phyloP scores from a whole-genome alignment of 2,888 invertebrate species.

The Pterobdella sp. region DNA sequence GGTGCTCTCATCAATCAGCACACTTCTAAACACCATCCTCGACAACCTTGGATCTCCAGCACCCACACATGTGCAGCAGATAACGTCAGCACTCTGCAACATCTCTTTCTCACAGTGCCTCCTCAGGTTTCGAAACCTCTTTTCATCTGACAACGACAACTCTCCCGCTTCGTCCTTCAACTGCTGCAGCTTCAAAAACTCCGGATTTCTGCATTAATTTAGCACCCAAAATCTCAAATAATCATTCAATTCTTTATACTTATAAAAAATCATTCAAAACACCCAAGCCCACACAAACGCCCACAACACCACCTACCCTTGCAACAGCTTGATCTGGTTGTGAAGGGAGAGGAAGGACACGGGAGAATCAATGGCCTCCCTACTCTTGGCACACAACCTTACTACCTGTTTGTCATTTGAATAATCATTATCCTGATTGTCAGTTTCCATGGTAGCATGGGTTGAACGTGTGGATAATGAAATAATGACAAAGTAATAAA shows the following conservation, averaged over 20 bases:
- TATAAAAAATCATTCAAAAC: background rate
- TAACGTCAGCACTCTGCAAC: conserved; percentile 80
- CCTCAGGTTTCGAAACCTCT: conserved; percentile 79
- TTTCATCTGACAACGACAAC: conserved; percentile 86
- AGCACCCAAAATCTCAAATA: no score
- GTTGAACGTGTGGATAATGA: background rate
- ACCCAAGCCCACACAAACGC: no score
- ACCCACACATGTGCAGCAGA: conserved; percentile 97
- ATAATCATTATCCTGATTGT: background rate
- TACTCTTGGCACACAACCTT: conserved; percentile 88
- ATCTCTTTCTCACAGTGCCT: conserved; percentile 82
- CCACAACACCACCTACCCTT: conserved; percentile 56
- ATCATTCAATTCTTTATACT: no score
- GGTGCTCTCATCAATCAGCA: conserved; percentile 92
- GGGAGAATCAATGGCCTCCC: conserved; percentile 94
- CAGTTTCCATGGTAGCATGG: background rate
- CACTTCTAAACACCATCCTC: conserved; percentile 85
- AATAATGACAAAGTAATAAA: background rate
- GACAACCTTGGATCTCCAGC: conserved; percentile 92
- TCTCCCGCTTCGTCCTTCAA: conserved; percentile 97
- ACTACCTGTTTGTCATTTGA: conserved; percentile 54
- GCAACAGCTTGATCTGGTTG: conserved; percentile 90
- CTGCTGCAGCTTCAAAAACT: conserved; percentile 86
- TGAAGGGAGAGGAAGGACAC: conserved; percentile 92
- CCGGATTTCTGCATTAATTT: conserved; percentile 70